Percentiles rank a stretch among this genome's conserved stretches.
These are phyloP conservation scores for Schizopygopsis pylzovi DNA, from an alignment of 2,797 vertebrate species.

Conservation along the genomic window DNA sequence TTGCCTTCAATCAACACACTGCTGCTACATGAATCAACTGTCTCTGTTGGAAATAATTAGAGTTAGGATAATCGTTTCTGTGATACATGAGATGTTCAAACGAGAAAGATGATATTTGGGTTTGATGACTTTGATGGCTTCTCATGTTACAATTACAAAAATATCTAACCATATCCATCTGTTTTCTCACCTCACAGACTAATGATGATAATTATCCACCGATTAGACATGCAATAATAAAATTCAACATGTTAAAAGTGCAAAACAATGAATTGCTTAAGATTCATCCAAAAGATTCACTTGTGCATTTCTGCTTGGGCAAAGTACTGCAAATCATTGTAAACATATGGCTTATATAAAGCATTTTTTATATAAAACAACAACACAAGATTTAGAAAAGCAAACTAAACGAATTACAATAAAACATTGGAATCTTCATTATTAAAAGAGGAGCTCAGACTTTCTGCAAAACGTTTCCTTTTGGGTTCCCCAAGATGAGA, in stretches of 20 bases:
- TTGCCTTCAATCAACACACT: neutral
- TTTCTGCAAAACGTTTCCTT: neutral
- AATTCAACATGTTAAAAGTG: neutral
- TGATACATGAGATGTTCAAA: slow-evolving; percentile 51
- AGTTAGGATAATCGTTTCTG: slow-evolving; percentile 23
- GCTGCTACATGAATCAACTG: neutral
- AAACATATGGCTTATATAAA: neutral
- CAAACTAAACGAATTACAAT: neutral
- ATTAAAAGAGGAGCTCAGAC: neutral
- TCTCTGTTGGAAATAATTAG: neutral
- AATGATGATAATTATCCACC: neutral
- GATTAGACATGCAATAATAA: neutral
- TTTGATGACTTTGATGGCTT: slow-evolving; percentile 22
- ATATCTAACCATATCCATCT: neutral
- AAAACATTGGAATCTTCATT: neutral
- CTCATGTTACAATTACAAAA: slow-evolving; percentile 1
- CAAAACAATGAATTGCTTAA: neutral
- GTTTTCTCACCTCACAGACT: slow-evolving; percentile 5
- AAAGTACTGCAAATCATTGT: neutral
- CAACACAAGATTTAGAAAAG: neutral
- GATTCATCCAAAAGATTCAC: neutral
- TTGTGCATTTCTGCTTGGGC: neutral
- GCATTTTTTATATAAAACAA: neutral
- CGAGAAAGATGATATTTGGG: slow-evolving; percentile 12
- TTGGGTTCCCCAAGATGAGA: neutral